Base-by-base conservation (phyloP, 1,140 invertebrate species). In the Eupeodes corollae region DNA sequence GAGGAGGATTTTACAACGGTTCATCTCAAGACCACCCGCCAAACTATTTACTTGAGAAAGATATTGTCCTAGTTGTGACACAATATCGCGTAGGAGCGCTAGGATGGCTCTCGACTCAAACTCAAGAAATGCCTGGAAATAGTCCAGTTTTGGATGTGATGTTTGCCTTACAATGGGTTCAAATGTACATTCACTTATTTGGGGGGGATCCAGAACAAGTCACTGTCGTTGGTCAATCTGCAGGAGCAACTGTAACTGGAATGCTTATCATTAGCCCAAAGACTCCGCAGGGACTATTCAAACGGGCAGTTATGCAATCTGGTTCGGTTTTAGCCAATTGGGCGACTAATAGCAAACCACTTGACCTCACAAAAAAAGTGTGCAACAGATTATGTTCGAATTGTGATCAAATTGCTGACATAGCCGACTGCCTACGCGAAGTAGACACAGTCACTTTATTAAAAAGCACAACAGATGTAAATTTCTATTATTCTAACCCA, bases 61-160 rank as follows among this genome's bases (percentile, higher is more conserved):
- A 89, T 52, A 72, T 90, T 1, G 70, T 92, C 5, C 70, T 91
- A 0, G 84, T 91, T 5, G 82, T 83, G 1, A 69, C 83, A 0
- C 89, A 92, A 61, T 92, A 87, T 62, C 77, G 88, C 65, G 73
- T 85, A 42, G 77, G 75, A 31, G 71, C 71, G 0, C 63, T 76
- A 38, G 75, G 75, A 67, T 74, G 75, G 63, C 48, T 76, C 55
- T 73, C 62, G 6, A 78, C 69, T 50, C 43, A 47, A 13, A 56
- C 50, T 5, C 16, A 60, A 1, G 50, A 55, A 32, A 46, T 67
- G 35, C 61, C 64, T 0, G 64, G 64, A 15, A 67, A 67, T 54
- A 60, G 52, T 12, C 58, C 61, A 0, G 54, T 67, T 15, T 51
- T 41, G 0, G 64, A 67, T 48, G 55, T 64, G 6, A 26, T 58